These are phyloP conservation scores for Trissolcus basalis DNA, from an alignment of 1,140 invertebrate genomes.

Conservation along the genomic window DNA sequence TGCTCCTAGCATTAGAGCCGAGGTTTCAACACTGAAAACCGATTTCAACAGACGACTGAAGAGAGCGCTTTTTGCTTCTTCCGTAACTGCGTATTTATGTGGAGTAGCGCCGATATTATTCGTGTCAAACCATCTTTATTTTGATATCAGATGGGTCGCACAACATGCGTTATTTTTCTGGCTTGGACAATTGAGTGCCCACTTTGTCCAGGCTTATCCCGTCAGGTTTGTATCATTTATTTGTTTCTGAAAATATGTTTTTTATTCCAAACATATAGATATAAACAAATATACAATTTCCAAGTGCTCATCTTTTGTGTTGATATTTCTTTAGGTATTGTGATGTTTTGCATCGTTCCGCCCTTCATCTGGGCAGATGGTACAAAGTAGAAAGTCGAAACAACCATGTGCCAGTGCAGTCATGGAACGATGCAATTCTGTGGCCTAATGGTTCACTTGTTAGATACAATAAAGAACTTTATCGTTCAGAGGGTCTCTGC, in stretches of 20 bases:
- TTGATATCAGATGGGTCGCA: slow-evolving; percentile 88
- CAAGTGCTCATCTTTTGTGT: too few species aligned
- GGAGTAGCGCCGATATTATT: slow-evolving; percentile 89
- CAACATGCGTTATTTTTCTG: slow-evolving; percentile 90
- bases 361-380: slow-evolving; percentile 93
- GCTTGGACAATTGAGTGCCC: slow-evolving; percentile 88
- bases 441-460: slow-evolving; percentile 89
- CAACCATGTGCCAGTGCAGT: slow-evolving; percentile 79
- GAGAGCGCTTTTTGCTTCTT: slow-evolving; percentile 92
- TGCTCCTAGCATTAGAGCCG: slow-evolving; percentile 84
- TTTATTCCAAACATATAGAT: too few species aligned
- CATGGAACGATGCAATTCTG: slow-evolving; percentile 84
- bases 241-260: too few species aligned
- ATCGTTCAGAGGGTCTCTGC: slow-evolving; percentile 84
- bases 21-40: slow-evolving; percentile 88
- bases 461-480: slow-evolving; percentile 86
- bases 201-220: slow-evolving; percentile 86
- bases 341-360: slow-evolving; percentile 91
- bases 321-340: slow-evolving; percentile 83
- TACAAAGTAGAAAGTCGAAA: slow-evolving; percentile 82
- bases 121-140: slow-evolving; percentile 86
- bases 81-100: slow-evolving; percentile 92
- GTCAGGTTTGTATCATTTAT: slow-evolving; percentile 76
- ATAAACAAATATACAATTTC: too few species aligned
- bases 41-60: slow-evolving; percentile 94